phyloP scores from a whole-genome alignment of 1,140 invertebrate genomes.

The Rhagoletis pomonella region DNA sequence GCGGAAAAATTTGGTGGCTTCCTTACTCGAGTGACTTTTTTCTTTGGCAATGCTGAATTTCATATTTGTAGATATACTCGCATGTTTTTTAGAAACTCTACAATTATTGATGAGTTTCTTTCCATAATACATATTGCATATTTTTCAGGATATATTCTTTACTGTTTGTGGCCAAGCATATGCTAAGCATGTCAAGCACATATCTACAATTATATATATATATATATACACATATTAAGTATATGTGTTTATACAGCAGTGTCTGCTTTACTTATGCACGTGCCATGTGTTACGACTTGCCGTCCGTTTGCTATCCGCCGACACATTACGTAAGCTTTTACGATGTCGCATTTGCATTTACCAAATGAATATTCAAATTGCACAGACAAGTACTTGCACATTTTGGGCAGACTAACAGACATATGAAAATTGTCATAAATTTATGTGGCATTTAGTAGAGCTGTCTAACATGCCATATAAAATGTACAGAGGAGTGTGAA shows the following conservation, averaged over 20 bases:
- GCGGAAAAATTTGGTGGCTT: neutral
- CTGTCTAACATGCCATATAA: conserved; percentile 11
- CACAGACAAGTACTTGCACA: neutral
- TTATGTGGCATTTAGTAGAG: conserved; percentile 25
- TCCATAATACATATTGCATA: no score
- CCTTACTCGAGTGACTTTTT: neutral
- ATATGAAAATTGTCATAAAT: conserved; percentile 17
- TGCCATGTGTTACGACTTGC: neutral
- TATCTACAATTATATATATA: neutral
- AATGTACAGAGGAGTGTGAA: neutral
- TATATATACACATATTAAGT: neutral
- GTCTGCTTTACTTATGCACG: neutral
- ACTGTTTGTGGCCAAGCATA: neutral
- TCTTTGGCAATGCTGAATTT: neutral
- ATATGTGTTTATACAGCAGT: neutral
- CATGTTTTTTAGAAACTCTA: no score
- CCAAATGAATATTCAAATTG: conserved; percentile 48
- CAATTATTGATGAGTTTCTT: no score
- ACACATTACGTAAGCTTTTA: neutral
- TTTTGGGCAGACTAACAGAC: neutral
- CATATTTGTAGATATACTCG: no score
- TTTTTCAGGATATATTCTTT: no score
- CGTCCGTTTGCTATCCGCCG: neutral
- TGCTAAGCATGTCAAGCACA: neutral
- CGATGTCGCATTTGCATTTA: conserved; percentile 41